Percentiles rank a stretch among this genome's conserved stretches.
These are phyloP conservation scores for Rhyacophila evoluta DNA, from an alignment of 2,888 invertebrate genomes.

Conservation along the genomic window DNA sequence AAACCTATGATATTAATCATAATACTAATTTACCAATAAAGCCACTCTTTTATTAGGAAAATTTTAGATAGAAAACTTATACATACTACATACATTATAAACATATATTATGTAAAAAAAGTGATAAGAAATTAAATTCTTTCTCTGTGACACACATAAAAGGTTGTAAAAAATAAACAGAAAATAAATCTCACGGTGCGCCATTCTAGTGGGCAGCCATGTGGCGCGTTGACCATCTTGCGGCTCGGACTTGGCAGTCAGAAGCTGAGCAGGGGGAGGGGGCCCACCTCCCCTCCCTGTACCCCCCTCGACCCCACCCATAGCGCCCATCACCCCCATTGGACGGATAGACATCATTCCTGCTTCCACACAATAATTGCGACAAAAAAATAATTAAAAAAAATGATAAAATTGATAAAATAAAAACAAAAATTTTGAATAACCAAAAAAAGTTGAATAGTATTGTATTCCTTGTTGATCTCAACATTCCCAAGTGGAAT, in stretches of 20 bases:
- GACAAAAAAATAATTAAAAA: constrained; percentile 47
- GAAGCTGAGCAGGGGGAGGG: constrained; percentile 63
- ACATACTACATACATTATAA: no score
- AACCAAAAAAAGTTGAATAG: no score
- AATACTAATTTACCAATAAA: no score
- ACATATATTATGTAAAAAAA: no score
- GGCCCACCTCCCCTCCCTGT: constrained; percentile 30
- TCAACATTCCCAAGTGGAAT: no score
- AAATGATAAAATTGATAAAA: constrained; percentile 53
- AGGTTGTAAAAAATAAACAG: constrained; percentile 53
- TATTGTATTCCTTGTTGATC: no score
- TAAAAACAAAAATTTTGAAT: constrained; percentile 33
- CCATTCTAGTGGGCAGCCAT: constrained; percentile 76
- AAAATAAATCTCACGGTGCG: constrained; percentile 73
- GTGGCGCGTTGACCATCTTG: constrained; percentile 72
- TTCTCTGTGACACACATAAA: neutral
- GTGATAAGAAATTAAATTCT: neutral
- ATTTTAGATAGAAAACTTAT: no score
- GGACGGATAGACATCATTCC: constrained; percentile 45
- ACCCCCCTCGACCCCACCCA: constrained; percentile 24
- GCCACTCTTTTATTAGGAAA: no score
- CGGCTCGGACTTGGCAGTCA: constrained; percentile 72
- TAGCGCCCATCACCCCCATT: constrained; percentile 28
- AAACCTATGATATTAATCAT: no score
- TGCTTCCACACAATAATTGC: constrained; percentile 26